These are phyloP conservation scores for Thysanoteuthis rhombus DNA, from an alignment of 2,888 invertebrate genomes.

Conservation along the genomic window DNA sequence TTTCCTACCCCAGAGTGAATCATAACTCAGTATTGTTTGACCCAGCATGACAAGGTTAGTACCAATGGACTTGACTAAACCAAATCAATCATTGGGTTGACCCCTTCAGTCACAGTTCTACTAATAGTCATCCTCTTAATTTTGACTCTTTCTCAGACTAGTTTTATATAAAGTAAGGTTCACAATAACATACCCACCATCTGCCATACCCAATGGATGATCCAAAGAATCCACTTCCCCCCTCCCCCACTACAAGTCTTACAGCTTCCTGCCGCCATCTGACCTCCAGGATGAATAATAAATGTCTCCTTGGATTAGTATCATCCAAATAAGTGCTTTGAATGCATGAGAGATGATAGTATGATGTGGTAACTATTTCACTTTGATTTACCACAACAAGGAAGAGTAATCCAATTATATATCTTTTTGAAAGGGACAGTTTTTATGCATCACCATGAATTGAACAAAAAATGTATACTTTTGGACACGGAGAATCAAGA, in stretches of 20 bases:
- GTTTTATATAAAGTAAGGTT: background rate
- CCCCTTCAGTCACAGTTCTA: background rate
- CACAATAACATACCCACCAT: background rate
- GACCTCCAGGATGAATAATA: background rate
- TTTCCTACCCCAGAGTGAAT: background rate
- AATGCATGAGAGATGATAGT: conserved; percentile 12
- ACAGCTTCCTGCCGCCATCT: background rate
- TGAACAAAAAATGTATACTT: no score
- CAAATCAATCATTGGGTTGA: background rate
- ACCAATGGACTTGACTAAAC: conserved; percentile 12
- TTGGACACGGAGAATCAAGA: no score
- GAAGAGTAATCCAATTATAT: background rate
- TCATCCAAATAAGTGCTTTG: background rate
- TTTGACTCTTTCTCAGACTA: background rate
- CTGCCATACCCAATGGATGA: background rate
- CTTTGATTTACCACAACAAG: background rate
- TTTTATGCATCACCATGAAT: no score
- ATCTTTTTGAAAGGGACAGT: background rate
- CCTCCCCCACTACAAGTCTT: background rate
- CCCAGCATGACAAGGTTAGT: background rate
- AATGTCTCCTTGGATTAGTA: background rate
- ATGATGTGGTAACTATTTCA: conserved; percentile 12
- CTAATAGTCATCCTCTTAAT: background rate
- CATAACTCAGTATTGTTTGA: background rate
- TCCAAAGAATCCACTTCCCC: background rate